phyloP scores from a whole-genome alignment of 2,113 vertebrate species.

The Clarias magur region DNA sequence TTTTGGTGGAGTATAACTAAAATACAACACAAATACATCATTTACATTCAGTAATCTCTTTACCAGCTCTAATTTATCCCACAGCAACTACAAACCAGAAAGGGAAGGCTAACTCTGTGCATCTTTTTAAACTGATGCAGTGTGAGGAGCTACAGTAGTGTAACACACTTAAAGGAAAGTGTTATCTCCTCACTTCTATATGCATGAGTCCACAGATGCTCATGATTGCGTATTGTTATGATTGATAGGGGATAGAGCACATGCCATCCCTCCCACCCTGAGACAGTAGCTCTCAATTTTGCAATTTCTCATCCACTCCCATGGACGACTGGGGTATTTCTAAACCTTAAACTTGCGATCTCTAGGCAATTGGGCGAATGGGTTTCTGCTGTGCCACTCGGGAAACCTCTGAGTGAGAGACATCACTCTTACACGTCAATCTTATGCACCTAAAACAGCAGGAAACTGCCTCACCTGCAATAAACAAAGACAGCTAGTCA shows the following conservation, averaged over 20 bases:
- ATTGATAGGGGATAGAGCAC: not conserved
- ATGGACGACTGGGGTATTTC: not conserved
- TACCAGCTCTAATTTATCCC: not conserved
- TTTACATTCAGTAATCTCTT: no score
- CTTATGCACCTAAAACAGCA: no score
- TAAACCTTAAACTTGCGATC: not conserved
- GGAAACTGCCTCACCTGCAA: no score
- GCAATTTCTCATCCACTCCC: not conserved
- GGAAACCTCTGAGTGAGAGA: no score
- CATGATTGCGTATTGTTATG: not conserved
- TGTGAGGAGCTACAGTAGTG: not conserved
- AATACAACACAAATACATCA: no score
- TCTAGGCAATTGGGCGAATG: not conserved
- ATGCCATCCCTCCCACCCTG: not conserved
- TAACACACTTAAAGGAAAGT: not conserved
- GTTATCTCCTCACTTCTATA: no score
- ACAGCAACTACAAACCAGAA: not conserved
- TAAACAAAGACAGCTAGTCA: no score
- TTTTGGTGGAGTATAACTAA: no score
- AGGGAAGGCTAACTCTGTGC: not conserved
- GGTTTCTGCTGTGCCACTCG: not conserved
- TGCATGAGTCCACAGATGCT: not conserved
- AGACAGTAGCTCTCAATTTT: not conserved
- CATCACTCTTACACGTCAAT: no score
- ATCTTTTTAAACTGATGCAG: not conserved